Conservation (phyloP, 2,888 invertebrate genomes). For the Habroteleia sp. region DNA sequence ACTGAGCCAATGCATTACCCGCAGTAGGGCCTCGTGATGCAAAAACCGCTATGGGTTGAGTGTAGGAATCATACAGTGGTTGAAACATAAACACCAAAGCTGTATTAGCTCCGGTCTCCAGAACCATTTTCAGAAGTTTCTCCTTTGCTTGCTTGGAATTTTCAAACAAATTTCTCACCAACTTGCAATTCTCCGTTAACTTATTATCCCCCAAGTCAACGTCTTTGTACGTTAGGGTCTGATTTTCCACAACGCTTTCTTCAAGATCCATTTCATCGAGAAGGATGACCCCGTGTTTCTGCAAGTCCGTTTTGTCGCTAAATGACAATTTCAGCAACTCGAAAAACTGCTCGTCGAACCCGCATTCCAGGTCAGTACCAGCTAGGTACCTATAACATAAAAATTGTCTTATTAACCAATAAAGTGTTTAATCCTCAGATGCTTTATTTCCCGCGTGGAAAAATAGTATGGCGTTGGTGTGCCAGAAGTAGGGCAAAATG, state of each 20-base stretch:
- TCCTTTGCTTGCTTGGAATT: not conserved
- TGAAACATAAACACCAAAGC: constrained; percentile 4
- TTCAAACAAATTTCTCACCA: not conserved
- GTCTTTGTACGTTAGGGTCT: not conserved
- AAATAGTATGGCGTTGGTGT: no score
- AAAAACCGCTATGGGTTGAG: constrained; percentile 3
- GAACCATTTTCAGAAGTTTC: not conserved
- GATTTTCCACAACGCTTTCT: constrained; percentile 41
- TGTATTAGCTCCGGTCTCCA: not conserved
- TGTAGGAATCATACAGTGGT: not conserved
- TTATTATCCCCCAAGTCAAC: not conserved
- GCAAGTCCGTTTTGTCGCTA: not conserved
- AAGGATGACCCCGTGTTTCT: constrained; percentile 14
- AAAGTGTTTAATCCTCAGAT: no score
- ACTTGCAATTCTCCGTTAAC: not conserved
- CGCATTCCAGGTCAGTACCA: not conserved
- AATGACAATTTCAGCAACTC: constrained; percentile 6
- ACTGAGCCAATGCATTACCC: not conserved
- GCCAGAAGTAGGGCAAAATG: no score
- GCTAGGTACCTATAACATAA: no score
- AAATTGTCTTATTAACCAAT: no score
- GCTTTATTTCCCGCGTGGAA: no score
- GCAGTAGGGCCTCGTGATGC: constrained; percentile 4
- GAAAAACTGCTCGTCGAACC: constrained; percentile 12
- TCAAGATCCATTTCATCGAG: constrained; percentile 51